Evolutionary conservation across 2,113 vertebrate genomes (phyloP), one percentile per base, ranked within the genome.

Genomic region (Oryzias curvinotus): DNA sequence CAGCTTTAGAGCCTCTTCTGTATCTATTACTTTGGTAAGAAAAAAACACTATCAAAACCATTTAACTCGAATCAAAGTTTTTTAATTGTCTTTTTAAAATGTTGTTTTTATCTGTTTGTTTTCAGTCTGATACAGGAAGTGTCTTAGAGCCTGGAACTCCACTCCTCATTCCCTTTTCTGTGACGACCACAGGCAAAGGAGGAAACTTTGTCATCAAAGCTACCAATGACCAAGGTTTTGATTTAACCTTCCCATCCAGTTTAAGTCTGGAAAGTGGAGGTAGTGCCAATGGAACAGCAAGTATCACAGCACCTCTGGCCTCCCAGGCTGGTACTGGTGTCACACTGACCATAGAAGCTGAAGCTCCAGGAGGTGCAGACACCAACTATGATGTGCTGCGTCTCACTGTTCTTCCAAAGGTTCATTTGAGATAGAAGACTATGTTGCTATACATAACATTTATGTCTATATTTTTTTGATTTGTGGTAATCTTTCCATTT

Each of bases 271-370:
- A 50, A 6, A 43, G 23, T 46, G 77, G 74, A 45, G 55, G 52
- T 4, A 78, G 53, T 5, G 59, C 61, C 17, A 74, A 83, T 4
- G 80, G 71, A n/a, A 81, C 60, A 4, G 83, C 88, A 28, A 80
- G 51, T 14, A 57, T 92, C 52, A 58, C 56, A 0, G 79, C 65
- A 2, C 88, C 88, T 17, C 21, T 43, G 0, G 65, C 71, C 64
- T 90, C 88, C 1, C 50, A 43, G 0, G 87, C 86, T 1, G 88
- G 90, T 23, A 86, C 74, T 0, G 86, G 83, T 3, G 66, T 91
- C 70, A 89, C 79, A 16, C 72, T 91, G 61, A 90, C 78, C 52
- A 85, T 91, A 18, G 87, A 90, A 54, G 87, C 67, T 0, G 61
- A 81, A 56, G 77, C 76, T 61, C 77, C 84, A 0, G 73, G 52